Base-by-base conservation (phyloP, 2,888 invertebrate species). In the Pseudococcus jackbeardsleyi region DNA sequence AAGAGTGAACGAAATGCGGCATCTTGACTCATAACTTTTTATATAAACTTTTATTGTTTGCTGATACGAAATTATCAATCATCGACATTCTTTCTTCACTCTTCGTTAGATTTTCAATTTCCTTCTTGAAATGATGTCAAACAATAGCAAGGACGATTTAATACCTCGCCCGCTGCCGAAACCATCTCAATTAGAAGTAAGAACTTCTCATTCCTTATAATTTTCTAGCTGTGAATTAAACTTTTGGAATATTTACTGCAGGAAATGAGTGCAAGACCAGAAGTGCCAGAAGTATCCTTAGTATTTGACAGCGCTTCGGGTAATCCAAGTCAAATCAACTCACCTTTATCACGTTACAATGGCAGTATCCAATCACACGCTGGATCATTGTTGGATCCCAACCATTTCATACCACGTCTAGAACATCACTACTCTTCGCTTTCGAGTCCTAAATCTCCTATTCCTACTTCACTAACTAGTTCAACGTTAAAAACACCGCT, bases 201-300 rank as follows among this genome's bases (percentile, higher is more conserved):
- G 42, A 68, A 19, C 48, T 3, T 33, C 26, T 88, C 17, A 64
- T 54, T 39, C 17, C 22, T 19, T 11, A n/a, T 33, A 15, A 50
- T 0, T 54, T 17, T 22, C n/a, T 17, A 5, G 2, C 15, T 39
- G 6, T 8, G 33, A 15, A 33, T 33, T 72, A 5, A 17, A 46
- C 26, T 82, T 46, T 0, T 46, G 26, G 11, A 42, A 12, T 12
- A 77, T 77, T 33, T 86, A 88, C 88, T 89, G 33, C 72, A 89
- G 89, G 88, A 89, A 48, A 72, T 88, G 33, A 72, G 77, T 1
- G 82, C 82, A 0, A 88, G 82, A 19, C 89, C 89, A 8, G 89
- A 89, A 42, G 89, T 89, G 17, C 90, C 89, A 17, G 89, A 89
- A 84, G 72, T 89, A 33, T 89, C 90, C 5, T 82, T 90, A 7